Base-by-base conservation (phyloP, 1,140 invertebrate species). In the Ceratosolen fusciceps region DNA sequence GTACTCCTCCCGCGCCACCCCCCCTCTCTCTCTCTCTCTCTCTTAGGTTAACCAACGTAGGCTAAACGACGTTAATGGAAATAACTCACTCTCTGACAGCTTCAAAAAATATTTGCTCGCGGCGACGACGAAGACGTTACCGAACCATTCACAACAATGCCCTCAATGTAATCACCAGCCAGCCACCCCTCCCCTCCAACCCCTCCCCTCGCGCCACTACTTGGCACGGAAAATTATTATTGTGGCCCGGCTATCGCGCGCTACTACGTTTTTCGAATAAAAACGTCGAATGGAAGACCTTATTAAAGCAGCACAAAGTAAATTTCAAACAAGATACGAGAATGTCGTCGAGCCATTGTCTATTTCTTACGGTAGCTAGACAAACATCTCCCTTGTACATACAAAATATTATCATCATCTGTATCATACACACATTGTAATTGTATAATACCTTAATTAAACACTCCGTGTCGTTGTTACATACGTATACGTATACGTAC, bases 61-160 rank as follows among this genome's bases (percentile, higher is more conserved):
- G 19, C 9, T 37, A 4, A 31, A n/a, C n/a, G 21, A n/a, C 60
- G n/a, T 37, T 65, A n/a, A 65, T 65, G 37, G 60, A 65, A 65
- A 37, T 65, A n/a, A 65, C 60, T 65, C 60, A n/a, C 19, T 65
- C 19, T 65, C 31, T 8, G 60, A 65, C 60, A 65, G 21, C 5
- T 65, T 19, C 29, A 37, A n/a, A n/a, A n/a, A n/a, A 65, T 65
- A 65, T 65, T 65, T 65, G 60, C 8, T 65, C 31, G 1, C 2
- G 14, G 5, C 60, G 31, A 65, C 60, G 31, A 65, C 31, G 16
- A 65, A 65, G 60, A 37, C 31, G 19, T 37, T 65, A 65, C 29
- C 8, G 34, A 62, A 31, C 37, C 14, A 65, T 65, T 65, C 34
- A 37, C 9, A n/a, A 62, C 31, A 62, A 62, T 65, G 60, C 19